These are phyloP conservation scores for Atractosteus spatula DNA, from an alignment of 2,113 vertebrate genomes.

Conservation along the genomic window DNA sequence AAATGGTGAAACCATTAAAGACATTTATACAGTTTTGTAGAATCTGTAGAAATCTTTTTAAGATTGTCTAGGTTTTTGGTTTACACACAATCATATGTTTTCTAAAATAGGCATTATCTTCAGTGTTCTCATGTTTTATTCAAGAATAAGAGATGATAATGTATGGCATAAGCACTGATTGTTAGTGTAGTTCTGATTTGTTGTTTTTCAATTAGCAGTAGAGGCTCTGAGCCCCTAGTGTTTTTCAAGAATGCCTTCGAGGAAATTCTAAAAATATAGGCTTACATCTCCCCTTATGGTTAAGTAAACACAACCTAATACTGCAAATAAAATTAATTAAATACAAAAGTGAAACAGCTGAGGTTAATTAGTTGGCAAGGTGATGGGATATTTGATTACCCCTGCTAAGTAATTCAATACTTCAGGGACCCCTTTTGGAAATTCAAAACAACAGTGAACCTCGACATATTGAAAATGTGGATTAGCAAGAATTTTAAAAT, in stretches of 20 bases:
- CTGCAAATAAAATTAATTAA: constrained; percentile 7
- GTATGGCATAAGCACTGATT: not conserved
- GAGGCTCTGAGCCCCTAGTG: too few species aligned
- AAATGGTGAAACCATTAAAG: too few species aligned
- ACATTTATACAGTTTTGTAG: too few species aligned
- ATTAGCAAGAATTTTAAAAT: not conserved
- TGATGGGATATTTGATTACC: not conserved
- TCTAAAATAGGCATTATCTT: too few species aligned
- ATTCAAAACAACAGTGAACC: not conserved
- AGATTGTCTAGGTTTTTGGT: too few species aligned
- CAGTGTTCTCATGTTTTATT: too few species aligned
- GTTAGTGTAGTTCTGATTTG: not conserved
- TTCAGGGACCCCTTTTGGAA: not conserved
- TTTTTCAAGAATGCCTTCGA: not conserved
- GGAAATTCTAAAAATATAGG: not conserved
- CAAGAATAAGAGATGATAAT: not conserved
- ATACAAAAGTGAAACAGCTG: not conserved
- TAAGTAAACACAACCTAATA: not conserved
- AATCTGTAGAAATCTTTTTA: too few species aligned
- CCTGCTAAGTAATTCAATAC: not conserved
- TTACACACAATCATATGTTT: too few species aligned
- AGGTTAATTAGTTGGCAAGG: not conserved
- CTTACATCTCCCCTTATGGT: not conserved
- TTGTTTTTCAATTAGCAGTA: not conserved
- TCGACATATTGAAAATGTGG: not conserved